These are phyloP conservation scores for Malurus splendens DNA, from an alignment of 2,797 vertebrate species.

Conservation along the genomic window DNA sequence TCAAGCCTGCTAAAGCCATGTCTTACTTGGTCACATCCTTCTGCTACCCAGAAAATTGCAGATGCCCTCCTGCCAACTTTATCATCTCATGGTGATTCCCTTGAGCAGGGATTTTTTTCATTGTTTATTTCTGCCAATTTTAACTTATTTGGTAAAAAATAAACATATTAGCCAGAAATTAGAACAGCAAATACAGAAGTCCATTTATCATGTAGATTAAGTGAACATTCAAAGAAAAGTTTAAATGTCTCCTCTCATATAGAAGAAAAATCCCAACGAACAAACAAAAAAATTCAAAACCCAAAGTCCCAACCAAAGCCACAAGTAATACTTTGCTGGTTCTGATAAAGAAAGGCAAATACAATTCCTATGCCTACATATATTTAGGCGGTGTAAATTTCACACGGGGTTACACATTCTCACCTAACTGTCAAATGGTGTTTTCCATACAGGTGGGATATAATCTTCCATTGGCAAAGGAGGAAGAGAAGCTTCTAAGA, in stretches of 20 bases:
- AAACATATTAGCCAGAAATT: background rate
- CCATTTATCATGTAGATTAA: background rate
- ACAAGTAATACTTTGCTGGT: background rate
- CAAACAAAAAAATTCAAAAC: background rate
- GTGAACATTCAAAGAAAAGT: background rate
- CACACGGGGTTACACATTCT: background rate
- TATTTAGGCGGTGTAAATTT: background rate
- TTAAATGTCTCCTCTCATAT: background rate
- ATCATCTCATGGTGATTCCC: background rate
- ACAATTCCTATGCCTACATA: background rate
- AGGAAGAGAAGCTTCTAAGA: background rate
- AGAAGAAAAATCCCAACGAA: background rate
- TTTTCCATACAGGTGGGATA: background rate
- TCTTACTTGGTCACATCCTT: background rate
- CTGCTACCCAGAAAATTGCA: background rate
- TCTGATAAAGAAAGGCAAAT: too few species aligned
- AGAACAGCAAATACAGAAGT: background rate
- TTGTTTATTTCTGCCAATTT: background rate
- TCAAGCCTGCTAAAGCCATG: background rate
- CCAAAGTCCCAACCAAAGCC: background rate
- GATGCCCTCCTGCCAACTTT: background rate
- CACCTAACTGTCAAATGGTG: background rate
- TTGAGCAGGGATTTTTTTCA: background rate
- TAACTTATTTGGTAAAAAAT: background rate
- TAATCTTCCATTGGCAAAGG: accelerated